Evolutionary conservation across 2,888 invertebrate species (phyloP).

Genomic region (Drosophila melanocephala): DNA sequence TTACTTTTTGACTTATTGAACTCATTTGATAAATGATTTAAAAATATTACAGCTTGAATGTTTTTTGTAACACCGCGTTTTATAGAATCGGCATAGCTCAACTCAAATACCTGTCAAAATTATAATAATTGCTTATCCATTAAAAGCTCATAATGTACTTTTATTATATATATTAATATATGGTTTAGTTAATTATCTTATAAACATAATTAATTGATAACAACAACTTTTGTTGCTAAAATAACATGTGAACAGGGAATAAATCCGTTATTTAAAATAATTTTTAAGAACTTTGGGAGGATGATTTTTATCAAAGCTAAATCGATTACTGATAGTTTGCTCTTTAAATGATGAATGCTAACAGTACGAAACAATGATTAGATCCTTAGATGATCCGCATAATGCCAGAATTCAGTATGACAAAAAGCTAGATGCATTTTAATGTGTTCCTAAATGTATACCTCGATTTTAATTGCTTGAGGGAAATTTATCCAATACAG

Average conservation of each 20-base stretch:
- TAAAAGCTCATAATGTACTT: not conserved
- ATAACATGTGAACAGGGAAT: not conserved
- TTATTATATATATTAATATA: not conserved
- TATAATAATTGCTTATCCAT: not conserved
- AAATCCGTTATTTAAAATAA: not conserved
- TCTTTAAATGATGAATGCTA: not conserved
- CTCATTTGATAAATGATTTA: not conserved
- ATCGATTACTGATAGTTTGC: not conserved
- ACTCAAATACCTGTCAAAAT: not conserved
- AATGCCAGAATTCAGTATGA: not conserved
- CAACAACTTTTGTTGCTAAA: not conserved
- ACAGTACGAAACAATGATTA: not conserved
- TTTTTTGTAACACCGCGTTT: not conserved
- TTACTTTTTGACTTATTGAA: not conserved
- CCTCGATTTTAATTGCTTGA: not conserved
- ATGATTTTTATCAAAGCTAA: not conserved
- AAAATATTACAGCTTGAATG: not conserved
- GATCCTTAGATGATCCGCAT: too few relatives aligned
- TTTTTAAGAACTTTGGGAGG: not conserved
- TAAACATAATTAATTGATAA: not conserved
- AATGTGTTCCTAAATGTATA: not conserved
- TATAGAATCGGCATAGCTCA: not conserved
- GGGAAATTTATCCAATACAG: not conserved
- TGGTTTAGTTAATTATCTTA: not conserved
- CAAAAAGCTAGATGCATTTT: not conserved